Percentiles rank a stretch among this genome's conserved stretches.
Evolutionary conservation across 2,113 vertebrate species (phyloP).

Genomic region (Ochotona curzoniae): DNA sequence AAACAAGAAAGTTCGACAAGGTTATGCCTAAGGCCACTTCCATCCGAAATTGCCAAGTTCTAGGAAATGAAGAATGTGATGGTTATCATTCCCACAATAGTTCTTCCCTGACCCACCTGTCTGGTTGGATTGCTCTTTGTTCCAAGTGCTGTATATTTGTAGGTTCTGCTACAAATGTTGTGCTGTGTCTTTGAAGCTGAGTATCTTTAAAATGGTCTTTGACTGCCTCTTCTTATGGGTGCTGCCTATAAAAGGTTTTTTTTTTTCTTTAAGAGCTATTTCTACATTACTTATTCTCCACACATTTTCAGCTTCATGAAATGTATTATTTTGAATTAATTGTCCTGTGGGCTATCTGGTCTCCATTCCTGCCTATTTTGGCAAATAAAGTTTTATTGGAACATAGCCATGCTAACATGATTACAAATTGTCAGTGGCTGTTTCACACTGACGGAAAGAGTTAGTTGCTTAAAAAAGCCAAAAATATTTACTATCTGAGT

Average conservation of each 20-base stretch:
- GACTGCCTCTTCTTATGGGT: neutral
- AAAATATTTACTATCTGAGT: neutral
- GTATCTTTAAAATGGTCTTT: constrained; percentile 34
- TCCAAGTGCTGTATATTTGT: neutral
- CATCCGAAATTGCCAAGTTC: constrained; percentile 24
- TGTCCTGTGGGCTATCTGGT: neutral
- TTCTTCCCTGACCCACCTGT: neutral
- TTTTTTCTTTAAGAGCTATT: neutral
- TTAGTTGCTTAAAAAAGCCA: neutral
- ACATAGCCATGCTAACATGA: neutral
- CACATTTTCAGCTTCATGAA: neutral
- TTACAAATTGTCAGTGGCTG: neutral
- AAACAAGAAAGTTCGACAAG: constrained; percentile 31
- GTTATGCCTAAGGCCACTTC: constrained; percentile 46
- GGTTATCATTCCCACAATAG: neutral
- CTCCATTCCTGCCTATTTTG: neutral
- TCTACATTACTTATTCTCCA: neutral
- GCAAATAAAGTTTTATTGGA: constrained; percentile 29
- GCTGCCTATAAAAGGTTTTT: neutral
- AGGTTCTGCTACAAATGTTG: neutral
- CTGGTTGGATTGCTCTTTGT: neutral
- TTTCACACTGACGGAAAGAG: neutral
- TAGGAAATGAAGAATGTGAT: constrained; percentile 61
- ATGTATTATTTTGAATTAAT: neutral
- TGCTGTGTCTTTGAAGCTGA: neutral